phyloP scores from a whole-genome alignment of 2,797 vertebrate genomes.

The Eospalax fontanierii region DNA sequence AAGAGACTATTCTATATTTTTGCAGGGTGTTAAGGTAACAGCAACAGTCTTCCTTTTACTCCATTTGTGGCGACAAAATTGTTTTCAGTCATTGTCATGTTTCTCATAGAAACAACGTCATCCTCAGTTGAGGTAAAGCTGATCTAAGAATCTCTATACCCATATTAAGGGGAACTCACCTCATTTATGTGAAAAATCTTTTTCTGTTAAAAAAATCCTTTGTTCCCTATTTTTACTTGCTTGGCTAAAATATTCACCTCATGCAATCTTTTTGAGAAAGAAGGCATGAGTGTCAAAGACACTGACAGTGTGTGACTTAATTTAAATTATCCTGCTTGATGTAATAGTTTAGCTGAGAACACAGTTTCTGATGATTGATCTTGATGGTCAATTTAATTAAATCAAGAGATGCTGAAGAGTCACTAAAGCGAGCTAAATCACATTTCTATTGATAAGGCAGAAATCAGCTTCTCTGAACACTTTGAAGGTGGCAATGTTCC shows the following conservation, averaged over 20 bases:
- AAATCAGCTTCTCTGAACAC: no score
- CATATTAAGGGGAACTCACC: neutral
- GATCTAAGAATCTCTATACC: neutral
- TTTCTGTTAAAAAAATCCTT: neutral
- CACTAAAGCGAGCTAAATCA: neutral
- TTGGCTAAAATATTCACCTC: constrained; percentile 24
- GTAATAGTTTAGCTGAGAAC: neutral
- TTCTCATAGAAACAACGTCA: neutral
- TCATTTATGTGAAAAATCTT: neutral
- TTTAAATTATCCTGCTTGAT: neutral
- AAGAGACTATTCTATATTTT: neutral
- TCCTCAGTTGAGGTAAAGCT: neutral
- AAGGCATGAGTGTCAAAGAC: neutral
- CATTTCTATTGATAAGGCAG: no score
- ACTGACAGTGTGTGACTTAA: constrained; percentile 29
- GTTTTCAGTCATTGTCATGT: neutral
- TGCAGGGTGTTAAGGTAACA: neutral
- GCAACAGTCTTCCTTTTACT: neutral
- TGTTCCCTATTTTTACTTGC: neutral
- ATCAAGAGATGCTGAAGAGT: neutral
- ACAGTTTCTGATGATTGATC: neutral
- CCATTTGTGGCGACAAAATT: neutral
- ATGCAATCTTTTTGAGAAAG: neutral
- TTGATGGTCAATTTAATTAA: neutral
- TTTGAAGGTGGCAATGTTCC: neutral